phyloP scores from a whole-genome alignment of 2,888 invertebrate genomes.

The Elegia similella region DNA sequence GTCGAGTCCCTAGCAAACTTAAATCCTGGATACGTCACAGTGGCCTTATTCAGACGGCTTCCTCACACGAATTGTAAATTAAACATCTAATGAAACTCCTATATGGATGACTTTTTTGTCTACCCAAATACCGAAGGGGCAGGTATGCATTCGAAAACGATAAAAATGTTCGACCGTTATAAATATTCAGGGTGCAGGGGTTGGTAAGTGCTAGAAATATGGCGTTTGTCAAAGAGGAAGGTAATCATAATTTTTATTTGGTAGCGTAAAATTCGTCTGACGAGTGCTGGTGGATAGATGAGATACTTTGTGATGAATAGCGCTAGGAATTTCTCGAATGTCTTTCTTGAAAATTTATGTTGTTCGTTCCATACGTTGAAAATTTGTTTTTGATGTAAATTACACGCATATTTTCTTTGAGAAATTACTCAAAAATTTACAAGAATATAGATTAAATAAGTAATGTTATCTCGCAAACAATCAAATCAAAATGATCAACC shows the following conservation, averaged over 20 bases:
- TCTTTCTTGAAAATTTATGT: conserved; percentile 14
- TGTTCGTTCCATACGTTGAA: neutral
- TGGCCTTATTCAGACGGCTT: conserved; percentile 38
- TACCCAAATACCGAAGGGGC: conserved; percentile 44
- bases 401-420: neutral
- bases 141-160: conserved; percentile 41
- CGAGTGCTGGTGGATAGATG: conserved; percentile 31
- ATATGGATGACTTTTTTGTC: conserved; percentile 47
- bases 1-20: no score
- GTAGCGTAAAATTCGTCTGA: conserved; percentile 40
- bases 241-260: conserved; percentile 71
- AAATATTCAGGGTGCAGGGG: conserved; percentile 54
- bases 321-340: conserved; percentile 27
- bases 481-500: no score
- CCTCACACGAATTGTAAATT: conserved; percentile 66
- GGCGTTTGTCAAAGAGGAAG: conserved; percentile 60
- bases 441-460: no score
- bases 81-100: conserved; percentile 68
- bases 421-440: no score
- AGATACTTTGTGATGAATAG: conserved; percentile 39
- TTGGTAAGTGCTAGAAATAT: conserved; percentile 61
- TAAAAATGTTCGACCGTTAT: conserved; percentile 61
- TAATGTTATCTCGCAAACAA: no score
- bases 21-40: neutral
- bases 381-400: neutral